Evolutionary conservation across 2,113 vertebrate genomes (phyloP), one percentile per base, ranked within the genome.

Genomic region (Phaetusa simplex): DNA sequence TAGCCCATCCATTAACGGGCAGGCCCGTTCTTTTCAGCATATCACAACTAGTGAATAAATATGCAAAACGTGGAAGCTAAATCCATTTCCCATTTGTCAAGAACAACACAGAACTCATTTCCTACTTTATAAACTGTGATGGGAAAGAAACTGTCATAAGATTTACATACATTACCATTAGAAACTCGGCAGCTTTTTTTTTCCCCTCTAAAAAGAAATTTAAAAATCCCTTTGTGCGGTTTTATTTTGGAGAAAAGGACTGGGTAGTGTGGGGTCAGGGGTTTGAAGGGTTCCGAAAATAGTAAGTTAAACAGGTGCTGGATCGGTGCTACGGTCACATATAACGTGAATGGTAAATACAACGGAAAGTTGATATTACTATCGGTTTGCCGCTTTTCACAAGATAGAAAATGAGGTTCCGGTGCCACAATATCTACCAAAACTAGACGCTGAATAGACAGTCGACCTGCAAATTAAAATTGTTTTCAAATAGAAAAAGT

Each of bases 381-480:
- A 97, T 97, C 94, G 38, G 61, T 69, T 85, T 95, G 93, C 79
- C 96, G 93, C 61, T 71, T 97, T 97, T 98, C 97, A 96, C 91
- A 71, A 95, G 47, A 97, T 52, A 98, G 95, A 92, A 95, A 64
- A 86, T 90, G 95, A 82, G 97, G 97, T 93, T 97, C 97, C 34
- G 96, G 96, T 88, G 97, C 97, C 94, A 97, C 97, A 96, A 95
- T 97, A 83, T 97, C 95, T 97, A 97, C 59, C 91, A 96, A 83
- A 94, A 95, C 67, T 32, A 97, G 95, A 58, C 82, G 97, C 52
- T 90, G 94, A 71, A 97, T 95, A 93, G 85, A 93, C 49, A 97
- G 85, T 19, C n/a, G 82, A 96, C 94, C 97, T 97, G 96, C 8
- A 97, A 98, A 97, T 97, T 71, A 97, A 83, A 98, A 94, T 78